Percentiles rank a stretch among this genome's conserved stretches.
phyloP scores from a whole-genome alignment of 2,888 invertebrate species.

The Tigriopus californicus region DNA sequence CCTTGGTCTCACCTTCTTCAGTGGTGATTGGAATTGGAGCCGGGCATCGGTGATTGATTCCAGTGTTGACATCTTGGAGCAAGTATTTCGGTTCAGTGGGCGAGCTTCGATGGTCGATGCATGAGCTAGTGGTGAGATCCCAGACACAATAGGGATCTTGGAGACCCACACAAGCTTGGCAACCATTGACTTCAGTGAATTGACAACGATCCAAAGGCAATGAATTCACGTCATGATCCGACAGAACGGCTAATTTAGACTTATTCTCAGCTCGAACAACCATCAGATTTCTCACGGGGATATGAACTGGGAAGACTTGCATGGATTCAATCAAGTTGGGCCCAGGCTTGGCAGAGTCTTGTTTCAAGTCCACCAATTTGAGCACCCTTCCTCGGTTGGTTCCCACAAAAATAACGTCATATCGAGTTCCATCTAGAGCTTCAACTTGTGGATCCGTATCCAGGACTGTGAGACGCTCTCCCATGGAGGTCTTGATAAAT shows the following conservation, averaged over 20 bases:
- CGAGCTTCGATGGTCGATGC: not conserved
- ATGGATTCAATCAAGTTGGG: constrained; percentile 29
- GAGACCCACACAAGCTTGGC: not conserved
- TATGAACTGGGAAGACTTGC: constrained; percentile 24
- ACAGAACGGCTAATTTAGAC: not conserved
- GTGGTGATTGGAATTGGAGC: too few species aligned
- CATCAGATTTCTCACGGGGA: constrained; percentile 31
- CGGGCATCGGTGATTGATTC: too few species aligned
- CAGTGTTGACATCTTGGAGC: too few species aligned
- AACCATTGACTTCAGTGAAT: not conserved
- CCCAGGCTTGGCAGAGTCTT: constrained; percentile 20
- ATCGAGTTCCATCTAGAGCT: constrained; percentile 58
- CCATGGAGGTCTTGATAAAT: constrained; percentile 30
- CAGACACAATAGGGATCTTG: not conserved
- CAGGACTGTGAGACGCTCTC: constrained; percentile 60
- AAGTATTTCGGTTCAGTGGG: too few species aligned
- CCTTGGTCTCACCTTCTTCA: too few species aligned
- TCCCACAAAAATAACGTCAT: constrained; percentile 90
- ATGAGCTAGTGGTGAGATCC: not conserved
- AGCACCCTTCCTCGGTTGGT: constrained; percentile 23
- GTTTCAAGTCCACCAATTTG: constrained; percentile 23
- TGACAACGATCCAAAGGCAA: not conserved
- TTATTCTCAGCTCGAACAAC: constrained; percentile 25
- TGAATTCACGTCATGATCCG: not conserved
- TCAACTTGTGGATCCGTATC: constrained; percentile 90